Evolutionary conservation across 2,113 vertebrate species (phyloP).

Genomic region (Grammomys surdaster): DNA sequence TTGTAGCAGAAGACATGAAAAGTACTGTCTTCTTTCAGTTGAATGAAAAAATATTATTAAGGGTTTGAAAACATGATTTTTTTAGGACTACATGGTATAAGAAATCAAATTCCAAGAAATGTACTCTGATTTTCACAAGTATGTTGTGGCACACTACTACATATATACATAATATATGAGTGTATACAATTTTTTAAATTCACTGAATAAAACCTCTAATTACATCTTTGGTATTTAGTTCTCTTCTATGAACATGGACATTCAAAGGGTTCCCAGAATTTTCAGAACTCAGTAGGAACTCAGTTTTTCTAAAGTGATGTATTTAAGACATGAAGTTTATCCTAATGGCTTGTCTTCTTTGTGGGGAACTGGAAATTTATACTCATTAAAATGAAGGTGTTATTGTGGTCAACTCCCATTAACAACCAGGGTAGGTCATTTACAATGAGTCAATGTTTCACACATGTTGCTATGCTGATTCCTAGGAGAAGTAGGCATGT

Average conservation of each 20-base stretch:
- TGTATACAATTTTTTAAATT: not conserved
- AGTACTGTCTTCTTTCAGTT: not conserved
- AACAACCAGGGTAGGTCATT: not conserved
- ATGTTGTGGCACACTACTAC: not conserved
- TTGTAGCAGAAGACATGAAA: not conserved
- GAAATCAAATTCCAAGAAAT: not conserved
- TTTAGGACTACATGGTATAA: not conserved
- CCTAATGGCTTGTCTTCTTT: too few relatives aligned
- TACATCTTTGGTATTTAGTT: not conserved
- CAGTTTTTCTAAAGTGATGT: not conserved
- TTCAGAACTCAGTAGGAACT: too few relatives aligned
- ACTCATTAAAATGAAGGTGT: not conserved
- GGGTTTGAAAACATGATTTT: not conserved
- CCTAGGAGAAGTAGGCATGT: too few relatives aligned
- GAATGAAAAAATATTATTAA: not conserved
- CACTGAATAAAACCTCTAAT: not conserved
- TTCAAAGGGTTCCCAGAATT: not conserved
- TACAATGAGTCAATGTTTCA: not conserved
- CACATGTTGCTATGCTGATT: not conserved
- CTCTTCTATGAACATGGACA: not conserved
- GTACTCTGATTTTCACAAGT: too few relatives aligned
- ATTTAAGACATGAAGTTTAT: not conserved
- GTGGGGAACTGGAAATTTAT: not conserved
- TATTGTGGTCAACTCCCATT: not conserved
- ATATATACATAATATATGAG: too few relatives aligned